Percentiles rank a stretch among this genome's conserved stretches.
Evolutionary conservation across 2,888 invertebrate species (phyloP).

Genomic region (Noctua fimbriata): DNA sequence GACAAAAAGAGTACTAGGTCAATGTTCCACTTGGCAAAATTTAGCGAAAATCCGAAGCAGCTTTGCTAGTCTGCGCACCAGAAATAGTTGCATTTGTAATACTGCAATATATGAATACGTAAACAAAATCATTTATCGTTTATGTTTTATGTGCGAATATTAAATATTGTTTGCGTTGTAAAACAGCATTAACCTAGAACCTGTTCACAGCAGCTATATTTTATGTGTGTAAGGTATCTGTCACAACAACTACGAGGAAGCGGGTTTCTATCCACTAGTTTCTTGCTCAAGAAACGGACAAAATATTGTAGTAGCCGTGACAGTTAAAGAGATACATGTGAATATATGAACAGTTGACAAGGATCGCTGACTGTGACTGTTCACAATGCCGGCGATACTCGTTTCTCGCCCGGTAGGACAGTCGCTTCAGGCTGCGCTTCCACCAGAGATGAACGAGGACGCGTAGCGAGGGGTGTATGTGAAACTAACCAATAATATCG

Average conservation of each 20-base stretch:
- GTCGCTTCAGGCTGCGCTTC: too few species aligned
- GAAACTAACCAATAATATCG: too few species aligned
- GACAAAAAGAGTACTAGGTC: background rate
- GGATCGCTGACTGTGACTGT: background rate
- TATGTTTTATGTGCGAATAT: background rate
- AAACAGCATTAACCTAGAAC: background rate
- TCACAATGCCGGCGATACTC: background rate
- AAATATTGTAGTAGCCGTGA: background rate
- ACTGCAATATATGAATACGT: constrained; percentile 4
- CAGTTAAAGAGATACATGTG: background rate
- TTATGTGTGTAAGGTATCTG: background rate
- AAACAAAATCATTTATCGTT: background rate
- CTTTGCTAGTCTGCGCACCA: background rate
- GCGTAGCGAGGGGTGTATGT: too few species aligned
- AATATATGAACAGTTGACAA: background rate
- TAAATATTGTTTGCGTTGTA: background rate
- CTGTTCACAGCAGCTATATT: background rate
- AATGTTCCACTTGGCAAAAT: constrained; percentile 18
- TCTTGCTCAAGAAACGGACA: background rate
- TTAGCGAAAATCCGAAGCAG: background rate
- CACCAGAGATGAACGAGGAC: too few species aligned
- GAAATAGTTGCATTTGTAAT: constrained; percentile 3
- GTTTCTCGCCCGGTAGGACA: background rate
- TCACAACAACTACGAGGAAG: background rate
- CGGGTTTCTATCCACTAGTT: background rate